phyloP scores from a whole-genome alignment of 2,888 invertebrate species.

The Galerucella calmariensis region DNA sequence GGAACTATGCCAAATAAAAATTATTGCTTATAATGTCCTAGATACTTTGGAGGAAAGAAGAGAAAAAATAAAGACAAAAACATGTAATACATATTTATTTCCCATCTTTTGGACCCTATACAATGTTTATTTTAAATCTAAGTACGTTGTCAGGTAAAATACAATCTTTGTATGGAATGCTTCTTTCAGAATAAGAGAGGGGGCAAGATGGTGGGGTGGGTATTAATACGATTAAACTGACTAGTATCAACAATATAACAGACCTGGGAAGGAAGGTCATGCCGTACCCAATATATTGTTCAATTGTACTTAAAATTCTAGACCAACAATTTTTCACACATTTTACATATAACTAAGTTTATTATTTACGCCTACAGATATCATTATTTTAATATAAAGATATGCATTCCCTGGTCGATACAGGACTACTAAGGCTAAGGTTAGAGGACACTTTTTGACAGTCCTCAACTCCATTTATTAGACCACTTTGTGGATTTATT shows the following conservation, averaged over 20 bases:
- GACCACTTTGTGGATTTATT: constrained; percentile 19
- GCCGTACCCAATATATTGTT: constrained; percentile 48
- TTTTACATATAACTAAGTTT: constrained; percentile 64
- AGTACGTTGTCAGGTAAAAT: constrained; percentile 69
- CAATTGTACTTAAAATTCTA: constrained; percentile 62
- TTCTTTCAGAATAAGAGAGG: constrained; percentile 62
- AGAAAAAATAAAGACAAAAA: constrained; percentile 30
- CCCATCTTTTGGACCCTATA: constrained; percentile 81
- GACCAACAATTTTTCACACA: constrained; percentile 64
- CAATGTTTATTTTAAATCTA: constrained; percentile 71
- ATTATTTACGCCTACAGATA: constrained; percentile 60
- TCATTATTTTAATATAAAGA: constrained; percentile 62
- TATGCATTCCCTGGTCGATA: constrained; percentile 64
- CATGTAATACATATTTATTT: constrained; percentile 73
- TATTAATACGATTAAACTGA: constrained; percentile 63
- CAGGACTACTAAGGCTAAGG: constrained; percentile 64
- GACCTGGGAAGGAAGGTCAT: constrained; percentile 41
- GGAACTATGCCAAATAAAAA: too few species aligned
- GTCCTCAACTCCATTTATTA: constrained; percentile 53
- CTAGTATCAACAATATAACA: constrained; percentile 64
- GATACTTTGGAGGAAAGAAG: not conserved
- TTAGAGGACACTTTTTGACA: constrained; percentile 46
- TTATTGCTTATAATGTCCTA: not conserved
- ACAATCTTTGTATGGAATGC: constrained; percentile 67
- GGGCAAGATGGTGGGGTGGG: constrained; percentile 66